A percentile compares a stretch with the other conserved stretches of the same genome.
phyloP scores from a whole-genome alignment of 1,140 invertebrate genomes.

The Mercenaria mercenaria region DNA sequence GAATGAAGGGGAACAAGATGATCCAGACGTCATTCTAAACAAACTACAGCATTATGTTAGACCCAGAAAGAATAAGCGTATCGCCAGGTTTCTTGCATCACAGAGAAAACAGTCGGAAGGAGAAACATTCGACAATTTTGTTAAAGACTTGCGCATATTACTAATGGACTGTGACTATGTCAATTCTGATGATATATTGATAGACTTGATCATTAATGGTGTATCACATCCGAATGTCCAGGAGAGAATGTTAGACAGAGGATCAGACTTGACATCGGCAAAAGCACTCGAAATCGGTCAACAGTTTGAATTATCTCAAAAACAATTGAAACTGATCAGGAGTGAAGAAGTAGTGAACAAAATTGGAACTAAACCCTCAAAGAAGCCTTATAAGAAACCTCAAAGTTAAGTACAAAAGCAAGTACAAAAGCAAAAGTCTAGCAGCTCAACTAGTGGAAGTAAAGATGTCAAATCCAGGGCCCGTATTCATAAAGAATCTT shows the following conservation, averaged over 20 bases:
- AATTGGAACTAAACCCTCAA: neutral
- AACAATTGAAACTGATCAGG: conserved; percentile 30
- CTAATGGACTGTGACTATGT: conserved; percentile 35
- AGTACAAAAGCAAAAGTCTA: neutral
- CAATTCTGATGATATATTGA: conserved; percentile 7
- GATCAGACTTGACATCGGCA: neutral
- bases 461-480: too few relatives aligned
- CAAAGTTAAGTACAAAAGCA: neutral
- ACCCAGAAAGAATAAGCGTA: conserved; percentile 7
- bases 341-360: neutral
- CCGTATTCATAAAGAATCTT: too few relatives aligned
- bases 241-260: conserved; percentile 25
- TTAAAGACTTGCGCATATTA: conserved; percentile 2
- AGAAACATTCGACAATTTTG: conserved; percentile 12
- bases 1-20: neutral
- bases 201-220: conserved; percentile 34
- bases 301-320: conserved; percentile 6
- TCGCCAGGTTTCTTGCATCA: neutral
- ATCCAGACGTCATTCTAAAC: neutral
- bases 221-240: conserved; percentile 19
- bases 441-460: neutral
- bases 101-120: conserved; percentile 18
- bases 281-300: conserved; percentile 40
- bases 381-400: neutral
- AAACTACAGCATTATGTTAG: conserved; percentile 44